Evolutionary conservation across 2,888 invertebrate genomes (phyloP), one percentile per base, ranked within the genome.

Genomic region (Noctua janthina): DNA sequence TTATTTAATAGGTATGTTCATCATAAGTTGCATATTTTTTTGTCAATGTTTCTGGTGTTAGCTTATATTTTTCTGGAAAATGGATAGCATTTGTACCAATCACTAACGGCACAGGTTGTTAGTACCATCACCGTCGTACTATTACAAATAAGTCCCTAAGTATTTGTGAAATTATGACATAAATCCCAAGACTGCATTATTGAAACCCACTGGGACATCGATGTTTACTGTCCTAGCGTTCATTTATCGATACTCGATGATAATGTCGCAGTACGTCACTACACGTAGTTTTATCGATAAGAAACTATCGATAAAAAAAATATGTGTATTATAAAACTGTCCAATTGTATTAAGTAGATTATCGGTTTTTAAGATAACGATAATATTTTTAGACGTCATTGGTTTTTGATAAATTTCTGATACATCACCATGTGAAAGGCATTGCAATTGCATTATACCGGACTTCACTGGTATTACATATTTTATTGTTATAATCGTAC

Each of bases 311-410:
- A 76, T 69, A 79, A 78, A 73, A 46, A 46, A 66, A 73, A 79
- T 62, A 74, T 80, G 81, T 85, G 78, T 83, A 83, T 70, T 82
- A 78, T 85, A 85, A 83, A 84, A 78, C 73, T 78, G 81, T 83
- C 86, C 82, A 85, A 85, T 83, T 75, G 84, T 83, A 79, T 80
- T 66, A 78, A 75, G 83, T 74, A 84, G 88, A 91, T 91, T 90
- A 91, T 83, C 82, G 56, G 70, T 80, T 83, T 81, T 74, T 66
- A n/a, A 8, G 84, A 81, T 81, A 81, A 49, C 62, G 84, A 84
- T 88, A 84, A 71, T 15, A 59, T 84, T 29, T 59, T 23, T 23
- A 54, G 85, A 91, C 90, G 92, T 91, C 88, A 84, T 74, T 59
- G 49, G n/a, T 72, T 72, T 76, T 84, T 81, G 86, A 85, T 86